Evolutionary conservation across 2,888 invertebrate genomes (phyloP).

Genomic region (Branchellion lobata): DNA sequence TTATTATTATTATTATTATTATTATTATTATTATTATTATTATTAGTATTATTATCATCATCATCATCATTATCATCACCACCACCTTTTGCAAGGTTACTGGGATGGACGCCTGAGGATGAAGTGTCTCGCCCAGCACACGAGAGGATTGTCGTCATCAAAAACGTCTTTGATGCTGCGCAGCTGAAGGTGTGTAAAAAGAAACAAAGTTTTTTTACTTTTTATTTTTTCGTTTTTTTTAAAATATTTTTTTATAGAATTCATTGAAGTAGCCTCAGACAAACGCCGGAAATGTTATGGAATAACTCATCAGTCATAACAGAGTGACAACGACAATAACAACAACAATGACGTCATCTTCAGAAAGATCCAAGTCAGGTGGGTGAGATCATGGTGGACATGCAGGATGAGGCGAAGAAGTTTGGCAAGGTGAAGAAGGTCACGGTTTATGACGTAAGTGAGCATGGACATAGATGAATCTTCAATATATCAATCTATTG

Average conservation of each 20-base stretch:
- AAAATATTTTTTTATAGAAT: background rate
- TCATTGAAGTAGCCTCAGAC: too few species aligned
- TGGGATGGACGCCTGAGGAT: constrained; percentile 93
- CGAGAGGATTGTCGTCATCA: constrained; percentile 86
- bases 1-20: too few species aligned
- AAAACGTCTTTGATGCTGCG: constrained; percentile 84
- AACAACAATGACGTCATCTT: too few species aligned
- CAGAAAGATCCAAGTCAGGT: constrained; percentile 80
- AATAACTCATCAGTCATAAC: too few species aligned
- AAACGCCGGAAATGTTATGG: too few species aligned
- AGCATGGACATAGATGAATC: too few species aligned
- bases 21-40: too few species aligned
- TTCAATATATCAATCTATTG: too few species aligned
- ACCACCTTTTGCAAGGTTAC: too few species aligned
- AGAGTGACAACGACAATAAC: too few species aligned
- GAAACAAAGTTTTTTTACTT: background rate
- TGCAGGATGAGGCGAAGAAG: constrained; percentile 83
- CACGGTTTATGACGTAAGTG: constrained; percentile 79
- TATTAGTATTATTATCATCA: too few species aligned
- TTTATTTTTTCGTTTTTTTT: constrained; percentile 2
- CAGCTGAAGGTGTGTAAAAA: constrained; percentile 72
- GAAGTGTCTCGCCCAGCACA: constrained; percentile 80
- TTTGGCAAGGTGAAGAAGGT: constrained; percentile 90
- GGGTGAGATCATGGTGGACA: constrained; percentile 84
- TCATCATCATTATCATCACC: too few species aligned